phyloP scores from a whole-genome alignment of 2,113 vertebrate genomes.

The Tiliqua scincoides region DNA sequence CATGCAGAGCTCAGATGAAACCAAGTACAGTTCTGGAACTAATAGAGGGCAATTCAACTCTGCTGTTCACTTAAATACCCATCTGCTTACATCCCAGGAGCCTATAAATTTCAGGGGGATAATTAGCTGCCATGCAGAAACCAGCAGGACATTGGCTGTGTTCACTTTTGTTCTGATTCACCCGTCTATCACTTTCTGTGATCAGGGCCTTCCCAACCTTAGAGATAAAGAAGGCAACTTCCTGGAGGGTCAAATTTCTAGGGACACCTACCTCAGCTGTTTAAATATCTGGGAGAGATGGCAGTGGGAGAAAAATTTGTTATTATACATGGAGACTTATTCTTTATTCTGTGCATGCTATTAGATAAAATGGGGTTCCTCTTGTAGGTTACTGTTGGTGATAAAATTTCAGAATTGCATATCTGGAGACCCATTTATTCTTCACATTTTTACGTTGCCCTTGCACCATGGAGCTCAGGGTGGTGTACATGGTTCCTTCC shows the following conservation, averaged over 20 bases:
- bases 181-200: not conserved
- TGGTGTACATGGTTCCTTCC: too few relatives aligned
- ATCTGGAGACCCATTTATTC: too few relatives aligned
- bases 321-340: not conserved
- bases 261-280: not conserved
- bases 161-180: constrained; percentile 28
- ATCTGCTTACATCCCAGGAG: constrained; percentile 64
- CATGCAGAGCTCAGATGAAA: constrained; percentile 28
- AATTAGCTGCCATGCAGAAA: constrained; percentile 66
- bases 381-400: too few relatives aligned
- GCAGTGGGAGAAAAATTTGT: not conserved
- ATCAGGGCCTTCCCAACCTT: not conserved
- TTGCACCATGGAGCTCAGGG: too few relatives aligned
- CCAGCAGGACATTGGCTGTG: constrained; percentile 46
- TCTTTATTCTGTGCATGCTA: not conserved
- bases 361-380: too few relatives aligned
- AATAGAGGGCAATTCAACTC: constrained; percentile 54
- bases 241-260: not conserved
- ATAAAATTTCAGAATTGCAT: too few relatives aligned
- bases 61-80: constrained; percentile 63
- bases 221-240: not conserved
- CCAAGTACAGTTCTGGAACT: constrained; percentile 44
- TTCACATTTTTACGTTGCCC: too few relatives aligned
- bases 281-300: not conserved
- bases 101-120: constrained; percentile 69